phyloP scores from a whole-genome alignment of 2,888 invertebrate species.

The Laspeyria flexula region DNA sequence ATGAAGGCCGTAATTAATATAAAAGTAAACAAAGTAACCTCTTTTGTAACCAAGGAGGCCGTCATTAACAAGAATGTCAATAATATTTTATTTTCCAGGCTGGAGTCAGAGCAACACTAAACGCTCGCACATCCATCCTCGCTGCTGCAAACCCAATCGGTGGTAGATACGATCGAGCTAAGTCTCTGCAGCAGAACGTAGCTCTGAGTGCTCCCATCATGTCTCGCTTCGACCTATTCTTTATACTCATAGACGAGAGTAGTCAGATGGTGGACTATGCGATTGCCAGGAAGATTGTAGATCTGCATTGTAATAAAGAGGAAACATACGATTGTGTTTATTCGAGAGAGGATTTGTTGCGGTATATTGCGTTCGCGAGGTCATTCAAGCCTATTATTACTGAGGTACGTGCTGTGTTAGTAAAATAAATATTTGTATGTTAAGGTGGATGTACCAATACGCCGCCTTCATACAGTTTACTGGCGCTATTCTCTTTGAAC shows the following conservation, averaged over 20 bases:
- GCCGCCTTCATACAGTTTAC: too few relatives aligned
- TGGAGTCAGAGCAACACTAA: slow-evolving; percentile 98
- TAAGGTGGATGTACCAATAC: too few relatives aligned
- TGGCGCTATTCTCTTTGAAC: too few relatives aligned
- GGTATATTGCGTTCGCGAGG: slow-evolving; percentile 98
- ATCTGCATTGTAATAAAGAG: slow-evolving; percentile 95
- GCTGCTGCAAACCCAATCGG: slow-evolving; percentile 99
- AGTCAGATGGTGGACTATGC: slow-evolving; percentile 96
- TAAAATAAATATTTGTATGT: too few relatives aligned
- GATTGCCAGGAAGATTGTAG: slow-evolving; percentile 97
- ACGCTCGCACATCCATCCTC: slow-evolving; percentile 98
- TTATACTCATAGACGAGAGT: slow-evolving; percentile 98
- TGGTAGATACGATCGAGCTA: slow-evolving; percentile 98
- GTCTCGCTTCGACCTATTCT: slow-evolving; percentile 99
- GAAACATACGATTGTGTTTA: slow-evolving; percentile 93
- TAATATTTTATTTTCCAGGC: slow-evolving; percentile 84
- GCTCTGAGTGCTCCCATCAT: slow-evolving; percentile 98
- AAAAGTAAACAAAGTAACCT: too few relatives aligned
- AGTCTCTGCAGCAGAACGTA: slow-evolving; percentile 97
- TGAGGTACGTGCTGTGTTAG: slow-evolving; percentile 82
- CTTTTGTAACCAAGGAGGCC: too few relatives aligned
- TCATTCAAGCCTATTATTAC: slow-evolving; percentile 96
- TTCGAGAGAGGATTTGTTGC: slow-evolving; percentile 94
- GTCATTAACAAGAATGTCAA: background rate
- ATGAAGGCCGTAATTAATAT: too few relatives aligned